These are phyloP conservation scores for Steromphala cineraria DNA, from an alignment of 2,888 invertebrate genomes.

Conservation along the genomic window DNA sequence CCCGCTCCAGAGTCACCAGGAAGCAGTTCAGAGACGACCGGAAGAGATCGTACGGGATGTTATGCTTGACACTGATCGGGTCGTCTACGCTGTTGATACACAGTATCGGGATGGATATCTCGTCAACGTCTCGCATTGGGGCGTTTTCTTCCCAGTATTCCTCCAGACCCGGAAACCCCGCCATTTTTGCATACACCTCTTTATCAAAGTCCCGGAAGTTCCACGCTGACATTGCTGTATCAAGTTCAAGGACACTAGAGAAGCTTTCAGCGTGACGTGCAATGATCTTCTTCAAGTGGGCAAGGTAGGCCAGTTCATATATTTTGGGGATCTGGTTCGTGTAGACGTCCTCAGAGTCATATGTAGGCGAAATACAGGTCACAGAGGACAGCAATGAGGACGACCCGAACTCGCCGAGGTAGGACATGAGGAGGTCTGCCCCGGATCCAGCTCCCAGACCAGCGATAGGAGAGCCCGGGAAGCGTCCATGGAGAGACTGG, in stretches of 20 bases:
- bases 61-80: constrained; percentile 56
- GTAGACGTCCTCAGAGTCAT: constrained; percentile 30
- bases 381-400: constrained; percentile 60
- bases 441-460: constrained; percentile 65
- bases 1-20: constrained; percentile 58
- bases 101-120: constrained; percentile 66
- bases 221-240: constrained; percentile 46
- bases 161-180: constrained; percentile 43
- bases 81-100: constrained; percentile 69
- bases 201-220: constrained; percentile 53
- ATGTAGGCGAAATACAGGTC: constrained; percentile 63
- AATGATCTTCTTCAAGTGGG: constrained; percentile 53
- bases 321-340: constrained; percentile 33
- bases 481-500: constrained; percentile 56
- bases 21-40: constrained; percentile 67
- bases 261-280: constrained; percentile 55
- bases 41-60: constrained; percentile 66
- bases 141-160: constrained; percentile 70
- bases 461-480: constrained; percentile 54
- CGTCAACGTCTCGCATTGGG: constrained; percentile 67
- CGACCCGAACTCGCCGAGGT: constrained; percentile 70
- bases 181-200: constrained; percentile 51
- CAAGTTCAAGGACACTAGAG: constrained; percentile 49
- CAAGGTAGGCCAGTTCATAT: constrained; percentile 55
- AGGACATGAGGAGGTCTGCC: constrained; percentile 62